Evolutionary conservation across 2,888 invertebrate genomes (phyloP).

Genomic region (Torymus auratus): DNA sequence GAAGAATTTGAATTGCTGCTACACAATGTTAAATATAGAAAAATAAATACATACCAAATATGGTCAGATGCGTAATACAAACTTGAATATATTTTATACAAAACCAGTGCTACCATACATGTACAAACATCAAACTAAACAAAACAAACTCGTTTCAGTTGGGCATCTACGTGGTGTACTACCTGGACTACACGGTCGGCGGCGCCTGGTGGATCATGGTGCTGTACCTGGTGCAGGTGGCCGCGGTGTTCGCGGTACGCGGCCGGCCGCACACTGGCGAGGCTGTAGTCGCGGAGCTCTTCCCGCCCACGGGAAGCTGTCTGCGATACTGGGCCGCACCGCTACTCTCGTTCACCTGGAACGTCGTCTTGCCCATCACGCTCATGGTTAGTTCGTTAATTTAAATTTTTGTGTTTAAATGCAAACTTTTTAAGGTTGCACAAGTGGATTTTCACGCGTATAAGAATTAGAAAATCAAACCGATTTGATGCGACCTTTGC

Average conservation of each 20-base stretch:
- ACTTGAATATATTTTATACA: too few species aligned
- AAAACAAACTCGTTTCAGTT: slow-evolving; percentile 77
- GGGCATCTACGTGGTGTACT: slow-evolving; percentile 89
- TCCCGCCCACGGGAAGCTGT: slow-evolving; percentile 78
- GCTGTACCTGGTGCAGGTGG: slow-evolving; percentile 85
- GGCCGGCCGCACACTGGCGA: slow-evolving; percentile 92
- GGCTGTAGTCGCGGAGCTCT: slow-evolving; percentile 81
- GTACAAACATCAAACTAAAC: too few species aligned
- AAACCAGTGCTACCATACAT: too few species aligned
- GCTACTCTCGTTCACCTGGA: slow-evolving; percentile 90
- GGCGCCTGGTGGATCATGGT: slow-evolving; percentile 93
- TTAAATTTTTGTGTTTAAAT: neutral
- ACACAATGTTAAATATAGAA: too few species aligned
- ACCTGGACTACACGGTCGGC: slow-evolving; percentile 89
- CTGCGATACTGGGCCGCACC: slow-evolving; percentile 82
- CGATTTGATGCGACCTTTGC: too few species aligned
- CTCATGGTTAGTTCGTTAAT: slow-evolving; percentile 82
- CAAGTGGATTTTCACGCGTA: too few species aligned
- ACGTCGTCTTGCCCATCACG: slow-evolving; percentile 89
- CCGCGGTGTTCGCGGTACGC: slow-evolving; percentile 90
- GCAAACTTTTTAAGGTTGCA: too few species aligned
- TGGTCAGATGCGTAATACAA: too few species aligned
- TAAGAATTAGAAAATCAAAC: too few species aligned
- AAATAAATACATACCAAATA: too few species aligned
- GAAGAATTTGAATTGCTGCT: too few species aligned